Conservation (phyloP, 2,888 invertebrate genomes). For the Pyrrhia umbra region DNA sequence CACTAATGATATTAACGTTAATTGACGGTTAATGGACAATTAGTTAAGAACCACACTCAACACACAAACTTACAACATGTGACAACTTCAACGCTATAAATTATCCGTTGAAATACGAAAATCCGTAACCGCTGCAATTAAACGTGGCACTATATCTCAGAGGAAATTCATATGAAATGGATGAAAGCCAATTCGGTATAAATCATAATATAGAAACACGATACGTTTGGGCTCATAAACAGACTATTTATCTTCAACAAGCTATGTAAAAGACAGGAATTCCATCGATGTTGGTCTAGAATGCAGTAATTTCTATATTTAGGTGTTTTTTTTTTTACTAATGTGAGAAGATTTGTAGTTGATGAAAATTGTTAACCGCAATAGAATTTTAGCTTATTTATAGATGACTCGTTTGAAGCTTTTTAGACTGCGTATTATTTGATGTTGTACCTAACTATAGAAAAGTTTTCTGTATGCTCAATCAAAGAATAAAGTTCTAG, state of each 20-base stretch:
- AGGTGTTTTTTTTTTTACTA: slow-evolving; percentile 3
- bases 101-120: slow-evolving; percentile 40
- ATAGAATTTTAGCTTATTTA: too few species aligned
- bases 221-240: slow-evolving; percentile 30
- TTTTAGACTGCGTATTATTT: too few species aligned
- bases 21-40: slow-evolving; percentile 33
- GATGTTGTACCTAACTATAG: too few species aligned
- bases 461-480: neutral
- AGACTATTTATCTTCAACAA: slow-evolving; percentile 16
- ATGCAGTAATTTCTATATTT: slow-evolving; percentile 31
- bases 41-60: slow-evolving; percentile 23
- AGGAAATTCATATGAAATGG: slow-evolving; percentile 35
- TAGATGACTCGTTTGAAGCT: too few species aligned
- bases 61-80: slow-evolving; percentile 16
- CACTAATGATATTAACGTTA: slow-evolving; percentile 19
- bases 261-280: slow-evolving; percentile 8
- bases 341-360: neutral
- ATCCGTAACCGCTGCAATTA: slow-evolving; percentile 39
- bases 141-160: slow-evolving; percentile 43
- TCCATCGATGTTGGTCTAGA: neutral
- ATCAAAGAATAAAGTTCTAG: neutral
- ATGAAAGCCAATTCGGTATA: slow-evolving; percentile 38
- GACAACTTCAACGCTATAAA: slow-evolving; percentile 42
- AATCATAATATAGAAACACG: slow-evolving; percentile 48
- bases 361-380: too few species aligned